Evolutionary conservation across 2,797 vertebrate genomes (phyloP), one percentile per base, ranked within the genome.

Genomic region (Furcifer pardalis): DNA sequence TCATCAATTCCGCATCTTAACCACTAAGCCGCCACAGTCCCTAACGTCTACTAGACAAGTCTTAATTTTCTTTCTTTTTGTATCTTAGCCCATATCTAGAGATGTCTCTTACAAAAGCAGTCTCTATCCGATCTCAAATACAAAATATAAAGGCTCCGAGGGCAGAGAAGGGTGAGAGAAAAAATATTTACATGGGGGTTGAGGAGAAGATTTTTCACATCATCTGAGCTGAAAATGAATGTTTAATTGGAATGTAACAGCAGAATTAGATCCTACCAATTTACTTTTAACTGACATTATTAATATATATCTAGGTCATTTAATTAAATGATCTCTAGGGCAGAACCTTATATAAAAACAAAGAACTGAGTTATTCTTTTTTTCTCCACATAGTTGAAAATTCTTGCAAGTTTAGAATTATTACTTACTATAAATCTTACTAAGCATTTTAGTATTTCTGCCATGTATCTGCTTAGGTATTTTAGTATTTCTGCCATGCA

Each of bases 251-350:
- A 85, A 68, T n/a, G 35, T 35, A 78, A 27, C 4, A 25, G 0
- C 10, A 42, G 7, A 35, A 84, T 65, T 49, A 23, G 13, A 49
- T 37, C 30, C 30, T 1, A 21, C 19, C 10, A 59, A 52, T 65
- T 85, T 84, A 83, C 40, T 91, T 93, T 85, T 89, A 89, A 89
- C 84, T 92, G 81, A 77, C 90, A 87, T 66, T 84, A 86, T 86
- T 89, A 88, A 89, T 90, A 74, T 19, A 56, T 74, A 93, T 79
- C 63, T 93, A 90, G 86, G 92, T 87, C 86, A 85, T 76, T 92
- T 87, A 87, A 91, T 88, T 90, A 87, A 88, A 93, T 42, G 71
- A 86, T 91, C 91, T 91, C 88, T 90, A 91, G 90, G 86, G 86
- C 88, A 92, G 88, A 52, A 32, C 78, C 79, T 84, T 76, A 81